A percentile compares a stretch with the other conserved stretches of the same genome.
These are phyloP conservation scores for Phenganax stokvisi DNA, from an alignment of 92 coral and sea anemone genomes.

Conservation along the genomic window DNA sequence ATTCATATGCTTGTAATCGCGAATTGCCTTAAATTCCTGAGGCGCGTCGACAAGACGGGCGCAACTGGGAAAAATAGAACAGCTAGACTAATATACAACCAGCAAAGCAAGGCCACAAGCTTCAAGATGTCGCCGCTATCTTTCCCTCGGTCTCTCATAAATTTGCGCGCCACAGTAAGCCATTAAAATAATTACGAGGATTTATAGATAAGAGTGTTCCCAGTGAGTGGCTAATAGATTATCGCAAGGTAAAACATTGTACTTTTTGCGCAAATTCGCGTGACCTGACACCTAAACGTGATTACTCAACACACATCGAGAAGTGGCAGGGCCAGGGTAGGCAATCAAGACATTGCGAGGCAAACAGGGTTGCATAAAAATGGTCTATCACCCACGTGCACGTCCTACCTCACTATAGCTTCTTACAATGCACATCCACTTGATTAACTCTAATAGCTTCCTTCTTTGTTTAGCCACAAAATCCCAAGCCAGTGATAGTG, in stretches of 20 bases:
- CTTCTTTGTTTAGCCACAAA: not conserved
- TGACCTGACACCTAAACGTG: conserved; percentile 9
- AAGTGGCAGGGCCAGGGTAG: not conserved
- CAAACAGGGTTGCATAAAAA: not conserved
- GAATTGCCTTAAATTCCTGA: not conserved
- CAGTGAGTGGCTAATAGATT: conserved; percentile 43
- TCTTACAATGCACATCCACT: conserved; percentile 6
- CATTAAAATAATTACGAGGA: conserved; percentile 38
- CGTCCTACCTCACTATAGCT: conserved; percentile 25
- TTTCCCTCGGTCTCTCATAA: not conserved
- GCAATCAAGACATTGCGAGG: not conserved
- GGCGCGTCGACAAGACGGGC: not conserved
- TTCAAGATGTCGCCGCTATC: not conserved
- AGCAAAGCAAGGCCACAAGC: not conserved
- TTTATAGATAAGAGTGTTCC: conserved; percentile 35
- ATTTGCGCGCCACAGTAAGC: conserved; percentile 20
- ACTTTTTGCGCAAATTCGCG: conserved; percentile 11
- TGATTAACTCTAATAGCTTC: not conserved
- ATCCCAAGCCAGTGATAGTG: not conserved
- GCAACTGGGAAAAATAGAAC: not conserved
- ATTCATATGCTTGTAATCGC: not conserved
- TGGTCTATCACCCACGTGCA: conserved; percentile 1
- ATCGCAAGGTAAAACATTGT: not conserved
- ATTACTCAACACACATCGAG: not conserved
- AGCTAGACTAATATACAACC: not conserved